Base-by-base conservation (phyloP, 2,113 vertebrate species). In the Lasiurus borealis region DNA sequence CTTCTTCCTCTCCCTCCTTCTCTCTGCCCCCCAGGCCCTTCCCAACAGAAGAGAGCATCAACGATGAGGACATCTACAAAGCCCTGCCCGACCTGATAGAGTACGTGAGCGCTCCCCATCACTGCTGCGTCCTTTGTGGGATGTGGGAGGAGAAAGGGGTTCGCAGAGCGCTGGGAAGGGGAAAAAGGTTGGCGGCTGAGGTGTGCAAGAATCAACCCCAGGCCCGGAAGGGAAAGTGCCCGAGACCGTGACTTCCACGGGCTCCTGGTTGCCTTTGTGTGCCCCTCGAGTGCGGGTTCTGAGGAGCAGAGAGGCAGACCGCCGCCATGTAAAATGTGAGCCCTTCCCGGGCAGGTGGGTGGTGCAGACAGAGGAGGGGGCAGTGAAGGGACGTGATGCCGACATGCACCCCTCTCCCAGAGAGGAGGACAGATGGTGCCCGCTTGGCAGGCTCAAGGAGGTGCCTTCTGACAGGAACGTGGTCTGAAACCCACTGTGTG, bases 11-110 rank as follows among this genome's bases (percentile, higher is more conserved):
- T 0, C 36, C 96, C 90, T 95, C 13, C 82, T 40, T 57, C n/a
- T 40, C 59, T 96, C 14, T 80, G 23, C 57, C 57, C 57, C 72
- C 94, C 75, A 99, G 99, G 98, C 98, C 99, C 0, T 99, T 99
- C 95, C 99, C 99, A 9, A 99, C 99, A 21, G 99, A 99, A 97
- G 99, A 99, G 94, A 99, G 98, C 0, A 57, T 99, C 62, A 98
- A 99, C 72, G 99, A 99, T 92, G 99, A 99, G 76, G 99, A 99
- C 88, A 98, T 99, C 97, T 99, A 99, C 98, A 99, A 99, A 98
- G 97, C 99, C 97, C 98, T 99, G 96, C 99, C 99, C 90, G 99
- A 99, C 97, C 98, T 99, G 76, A 99, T 99, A 95, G 99, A 99
- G 99, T 99, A 99, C 0, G 99, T 99, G 93, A 94, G 81, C 25